Percentiles rank a stretch among this genome's conserved stretches.
These are phyloP conservation scores for Hyppa rectilinea DNA, from an alignment of 2,888 invertebrate species.

Conservation along the genomic window DNA sequence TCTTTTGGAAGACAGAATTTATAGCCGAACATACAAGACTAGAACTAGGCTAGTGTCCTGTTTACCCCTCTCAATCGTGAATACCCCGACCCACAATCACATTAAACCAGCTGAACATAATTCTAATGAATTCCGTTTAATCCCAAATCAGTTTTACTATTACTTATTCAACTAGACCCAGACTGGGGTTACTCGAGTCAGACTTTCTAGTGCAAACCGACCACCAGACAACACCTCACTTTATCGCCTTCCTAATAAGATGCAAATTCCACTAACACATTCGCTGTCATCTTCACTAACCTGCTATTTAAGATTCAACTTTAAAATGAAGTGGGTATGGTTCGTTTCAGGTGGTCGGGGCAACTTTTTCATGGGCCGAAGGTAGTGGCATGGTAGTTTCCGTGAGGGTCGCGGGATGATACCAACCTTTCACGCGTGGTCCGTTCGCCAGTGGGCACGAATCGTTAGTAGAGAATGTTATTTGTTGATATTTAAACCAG, in stretches of 20 bases:
- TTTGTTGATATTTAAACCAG: slow-evolving; percentile 47
- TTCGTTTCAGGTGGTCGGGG: slow-evolving; percentile 37
- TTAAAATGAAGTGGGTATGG: slow-evolving; percentile 17
- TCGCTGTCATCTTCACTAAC: slow-evolving; percentile 28
- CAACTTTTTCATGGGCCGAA: slow-evolving; percentile 63
- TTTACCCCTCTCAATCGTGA: slow-evolving; percentile 21
- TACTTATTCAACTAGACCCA: slow-evolving; percentile 79
- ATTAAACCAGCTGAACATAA: slow-evolving; percentile 59
- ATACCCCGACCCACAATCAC: slow-evolving; percentile 57
- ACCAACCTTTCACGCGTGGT: slow-evolving; percentile 89
- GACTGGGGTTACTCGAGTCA: slow-evolving; percentile 74
- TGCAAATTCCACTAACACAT: slow-evolving; percentile 67
- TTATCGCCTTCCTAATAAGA: slow-evolving; percentile 68
- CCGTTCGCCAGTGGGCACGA: slow-evolving; percentile 81
- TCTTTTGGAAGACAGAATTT: background rate
- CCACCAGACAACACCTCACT: slow-evolving; percentile 63
- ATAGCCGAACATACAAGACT: background rate
- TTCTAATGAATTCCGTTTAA: slow-evolving; percentile 68
- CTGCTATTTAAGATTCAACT: slow-evolving; percentile 38
- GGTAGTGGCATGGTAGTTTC: slow-evolving; percentile 77
- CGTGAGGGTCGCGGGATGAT: slow-evolving; percentile 89
- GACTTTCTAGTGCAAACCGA: slow-evolving; percentile 75
- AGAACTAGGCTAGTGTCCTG: slow-evolving; percentile 11
- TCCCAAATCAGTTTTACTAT: slow-evolving; percentile 74
- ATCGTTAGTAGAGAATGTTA: slow-evolving; percentile 50